Evolutionary conservation across 2,797 vertebrate species (phyloP).

Genomic region (Acrocephalus scirpaceus): DNA sequence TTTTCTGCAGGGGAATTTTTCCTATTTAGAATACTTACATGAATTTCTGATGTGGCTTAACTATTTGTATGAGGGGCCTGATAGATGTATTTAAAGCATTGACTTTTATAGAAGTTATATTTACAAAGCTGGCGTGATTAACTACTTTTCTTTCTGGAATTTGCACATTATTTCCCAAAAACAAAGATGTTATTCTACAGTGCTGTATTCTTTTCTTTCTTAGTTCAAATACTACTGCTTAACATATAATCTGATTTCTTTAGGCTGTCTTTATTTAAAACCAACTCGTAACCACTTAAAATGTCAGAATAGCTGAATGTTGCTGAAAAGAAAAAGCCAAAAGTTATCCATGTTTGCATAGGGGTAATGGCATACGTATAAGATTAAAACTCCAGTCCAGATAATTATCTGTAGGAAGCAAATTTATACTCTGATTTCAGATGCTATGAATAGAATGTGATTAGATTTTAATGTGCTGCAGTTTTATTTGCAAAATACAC

Average conservation of each 20-base stretch:
- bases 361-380: neutral
- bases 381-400: slow-evolving; percentile 41
- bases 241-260: slow-evolving; percentile 26
- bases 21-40: neutral
- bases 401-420: slow-evolving; percentile 49
- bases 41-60: neutral
- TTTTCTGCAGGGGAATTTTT: neutral
- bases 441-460: slow-evolving; percentile 63
- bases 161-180: neutral
- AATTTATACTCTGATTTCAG: slow-evolving; percentile 54
- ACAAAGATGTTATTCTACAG: neutral
- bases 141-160: neutral
- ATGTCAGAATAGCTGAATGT: slow-evolving; percentile 27
- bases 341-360: slow-evolving; percentile 10
- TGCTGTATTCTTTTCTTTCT: neutral
- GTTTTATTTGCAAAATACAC: slow-evolving; percentile 65
- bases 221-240: neutral
- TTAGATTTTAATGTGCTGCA: slow-evolving; percentile 58
- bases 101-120: neutral
- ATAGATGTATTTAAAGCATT: neutral
- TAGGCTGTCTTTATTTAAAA: slow-evolving; percentile 20
- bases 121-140: neutral
- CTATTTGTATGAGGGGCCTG: neutral
- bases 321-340: slow-evolving; percentile 16
- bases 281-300: slow-evolving; percentile 23